phyloP scores from a whole-genome alignment of 2,113 vertebrate genomes.

The Vicugna pacos region DNA sequence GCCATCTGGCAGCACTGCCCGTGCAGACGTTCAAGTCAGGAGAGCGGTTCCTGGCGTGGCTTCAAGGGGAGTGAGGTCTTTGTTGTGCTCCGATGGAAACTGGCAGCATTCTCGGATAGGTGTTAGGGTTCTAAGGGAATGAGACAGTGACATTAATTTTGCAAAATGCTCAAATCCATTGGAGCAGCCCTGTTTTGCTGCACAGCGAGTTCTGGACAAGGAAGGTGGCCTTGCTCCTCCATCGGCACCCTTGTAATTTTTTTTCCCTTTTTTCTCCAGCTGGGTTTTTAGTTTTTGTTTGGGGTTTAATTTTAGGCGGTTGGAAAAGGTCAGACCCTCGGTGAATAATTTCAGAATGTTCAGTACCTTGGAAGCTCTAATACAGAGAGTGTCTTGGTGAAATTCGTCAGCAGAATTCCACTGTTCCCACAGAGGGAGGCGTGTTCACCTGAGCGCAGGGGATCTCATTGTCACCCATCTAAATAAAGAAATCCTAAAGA shows the following conservation, averaged over 20 bases:
- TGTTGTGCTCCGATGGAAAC: background rate
- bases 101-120: conserved; percentile 9
- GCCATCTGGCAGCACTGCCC: background rate
- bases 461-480: conserved; percentile 20
- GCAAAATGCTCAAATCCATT: background rate
- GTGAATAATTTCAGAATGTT: background rate
- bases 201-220: background rate
- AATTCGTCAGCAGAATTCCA: background rate
- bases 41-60: conserved; percentile 29
- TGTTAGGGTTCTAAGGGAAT: conserved; percentile 7
- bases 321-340: background rate
- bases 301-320: background rate
- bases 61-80: conserved; percentile 56
- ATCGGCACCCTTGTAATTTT: background rate
- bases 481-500: conserved; percentile 15
- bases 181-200: background rate
- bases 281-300: background rate
- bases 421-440: background rate
- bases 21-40: background rate
- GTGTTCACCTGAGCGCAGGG: background rate
- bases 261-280: background rate
- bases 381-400: background rate
- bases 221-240: background rate
- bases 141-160: conserved; percentile 39
- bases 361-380: background rate